Base-by-base conservation (phyloP, 1,140 invertebrate species). In the Leptopilina boulardi region DNA sequence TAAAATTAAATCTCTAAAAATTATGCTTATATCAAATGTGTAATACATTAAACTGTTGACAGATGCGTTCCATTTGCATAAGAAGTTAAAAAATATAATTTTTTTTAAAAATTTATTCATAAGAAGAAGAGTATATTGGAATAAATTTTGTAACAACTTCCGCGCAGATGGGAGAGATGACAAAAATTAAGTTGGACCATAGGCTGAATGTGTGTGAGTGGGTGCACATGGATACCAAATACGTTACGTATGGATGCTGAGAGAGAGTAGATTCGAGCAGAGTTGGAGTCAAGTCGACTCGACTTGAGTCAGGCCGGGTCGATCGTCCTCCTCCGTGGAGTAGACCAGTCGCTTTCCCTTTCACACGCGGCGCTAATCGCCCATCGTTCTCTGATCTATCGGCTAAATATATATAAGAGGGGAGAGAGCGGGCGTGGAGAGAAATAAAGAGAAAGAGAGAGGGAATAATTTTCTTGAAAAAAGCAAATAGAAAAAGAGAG, bases 351-450 rank as follows among this genome's bases (percentile, higher is more conserved):
- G 88, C 88, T 88, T 89, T 89, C 88, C 88, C 88, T 89, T 89
- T 89, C 88, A 89, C 88, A 89, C 88, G 88, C 88, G 87, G 85
- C 82, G 84, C 88, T 89, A 89, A 89, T 89, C 88, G 88, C 86
- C 85, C 87, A 89, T 89, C 88, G 88, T 89, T 85, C 86, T 85
- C 83, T 85, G 86, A 89, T 88, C 88, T 89, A 88, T 88, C 83
- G 83, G 74, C 71, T 66, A 79, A 79, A 71, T n/a, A n/a, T n/a
- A n/a, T n/a, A n/a, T 56, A 77, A 76, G 71, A 79, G 73, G 74
- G 75, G 77, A 75, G 78, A 71, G 76, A 75, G 78, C 73, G 76
- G 44, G 47, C 75, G 77, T 75, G 74, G 34, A 70, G 77, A 76
- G 79, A 47, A 73, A 79, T 75, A 34, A 79, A 18, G n/a, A 77